Evolutionary conservation across 2,797 vertebrate species (phyloP), one percentile per base, ranked within the genome.

Genomic region (Rhynchotus rufescens): DNA sequence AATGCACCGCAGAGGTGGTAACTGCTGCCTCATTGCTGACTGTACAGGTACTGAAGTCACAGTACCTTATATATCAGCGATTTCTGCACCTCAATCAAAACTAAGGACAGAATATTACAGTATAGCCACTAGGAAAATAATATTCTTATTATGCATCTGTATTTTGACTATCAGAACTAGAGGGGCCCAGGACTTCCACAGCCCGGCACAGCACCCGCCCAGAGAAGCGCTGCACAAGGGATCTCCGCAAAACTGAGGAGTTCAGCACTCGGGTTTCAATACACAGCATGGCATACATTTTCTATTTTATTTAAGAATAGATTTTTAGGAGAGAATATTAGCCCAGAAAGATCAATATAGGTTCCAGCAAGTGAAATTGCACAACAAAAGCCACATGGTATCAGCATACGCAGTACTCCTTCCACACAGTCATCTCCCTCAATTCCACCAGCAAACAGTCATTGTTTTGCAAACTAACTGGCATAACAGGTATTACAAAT

Each of bases 361-460:
- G 45, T 25, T 60, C 59, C 5, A 44, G 28, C 36, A 86, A 80
- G 28, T 7, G 14, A 93, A 90, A 78, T 23, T 22, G 52, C 19
- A 2, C 17, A 45, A 73, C 4, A 22, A 32, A 54, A 79, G 61
- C n/a, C 34, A 1, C 3, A 60, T 45, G 15, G 47, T 68, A 75
- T 54, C 91, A 88, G 19, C 42, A 85, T 64, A 52, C 87, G 83
- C 8, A 51, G 23, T 57, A 73, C 45, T 81, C 10, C 22, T 85
- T 79, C 73, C 38, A 88, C 5, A 76, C 85, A 85, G 73, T 40
- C 60, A 60, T 5, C 74, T 6, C 8, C 25, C 6, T 17, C 85
- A 93, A 75, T 75, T 88, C 66, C 61, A 86, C n/a, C 23, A 71
- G 51, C 59, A 75, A 92, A 88, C 28, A 86, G 54, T 7, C 42